A percentile compares a stretch with the other conserved stretches of the same genome.
phyloP scores from a whole-genome alignment of 2,113 vertebrate species.

The Notarius lentiginosus region DNA sequence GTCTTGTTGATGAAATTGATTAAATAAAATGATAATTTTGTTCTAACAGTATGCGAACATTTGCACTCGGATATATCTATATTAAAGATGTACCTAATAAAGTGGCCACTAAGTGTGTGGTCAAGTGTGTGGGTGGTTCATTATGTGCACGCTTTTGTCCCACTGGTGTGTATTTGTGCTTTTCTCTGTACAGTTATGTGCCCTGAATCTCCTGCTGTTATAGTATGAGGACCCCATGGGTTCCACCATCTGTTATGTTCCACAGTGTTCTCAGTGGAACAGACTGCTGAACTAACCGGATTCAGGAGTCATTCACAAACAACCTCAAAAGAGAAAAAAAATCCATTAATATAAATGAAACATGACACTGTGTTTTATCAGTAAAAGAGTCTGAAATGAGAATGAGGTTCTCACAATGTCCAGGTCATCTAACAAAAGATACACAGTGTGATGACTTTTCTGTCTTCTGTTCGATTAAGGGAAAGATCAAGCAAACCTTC shows the following conservation, averaged over 20 bases:
- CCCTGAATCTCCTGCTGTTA: conserved; percentile 62
- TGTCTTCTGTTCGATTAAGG: conserved; percentile 56
- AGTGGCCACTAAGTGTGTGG: background rate
- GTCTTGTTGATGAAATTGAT: background rate
- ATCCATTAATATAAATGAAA: conserved; percentile 34
- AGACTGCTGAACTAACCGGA: conserved; percentile 52
- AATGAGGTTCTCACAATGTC: background rate
- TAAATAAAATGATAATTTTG: background rate
- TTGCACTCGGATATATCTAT: background rate
- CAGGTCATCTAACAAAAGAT: background rate
- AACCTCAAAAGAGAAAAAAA: conserved; percentile 46
- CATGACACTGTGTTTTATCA: conserved; percentile 4
- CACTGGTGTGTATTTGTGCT: conserved; percentile 37
- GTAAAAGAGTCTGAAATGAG: conserved; percentile 14
- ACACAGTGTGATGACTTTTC: background rate
- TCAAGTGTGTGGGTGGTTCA: conserved; percentile 26
- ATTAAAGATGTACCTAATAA: background rate
- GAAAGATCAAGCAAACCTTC: conserved; percentile 61
- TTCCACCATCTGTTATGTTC: conserved; percentile 75
- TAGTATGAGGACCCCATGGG: conserved; percentile 66
- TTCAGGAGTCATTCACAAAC: conserved; percentile 66
- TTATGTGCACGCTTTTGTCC: conserved; percentile 17
- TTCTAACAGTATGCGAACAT: background rate
- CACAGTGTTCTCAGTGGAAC: conserved; percentile 60
- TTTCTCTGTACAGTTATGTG: conserved; percentile 51